Base-by-base conservation (phyloP, 2,113 vertebrate genomes). In the Pyrgilauda ruficollis region DNA sequence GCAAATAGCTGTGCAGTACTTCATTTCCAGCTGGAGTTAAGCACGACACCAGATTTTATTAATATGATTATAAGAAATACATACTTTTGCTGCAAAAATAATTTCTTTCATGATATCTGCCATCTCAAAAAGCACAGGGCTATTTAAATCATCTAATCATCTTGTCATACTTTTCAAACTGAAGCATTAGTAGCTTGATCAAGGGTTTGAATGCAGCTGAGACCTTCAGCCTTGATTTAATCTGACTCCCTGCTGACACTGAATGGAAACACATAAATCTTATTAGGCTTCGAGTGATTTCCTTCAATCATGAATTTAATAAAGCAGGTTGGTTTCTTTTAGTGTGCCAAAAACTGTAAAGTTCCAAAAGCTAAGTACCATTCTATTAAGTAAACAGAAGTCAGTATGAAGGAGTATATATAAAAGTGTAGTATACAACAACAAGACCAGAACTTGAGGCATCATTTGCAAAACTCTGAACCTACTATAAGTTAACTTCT, bases 171-270 rank as follows among this genome's bases (percentile, higher is more conserved):
- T 94, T 97, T 87, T 86, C 68, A 72, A 96, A 81, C 73, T 91
- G 87, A 95, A 95, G 44, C 77, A 66, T 95, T 85, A 61, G 58
- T 90, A 79, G 35, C 69, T 73, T 93, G 75, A 97, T 96, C 95
- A 96, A 97, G 95, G 24, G 49, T 89, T 88, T 49, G 30, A 84
- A 91, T 87, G 70, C 68, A 94, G 87, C 27, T 88, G 82, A 96
- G 90, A 97, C 66, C 63, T 96, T 97, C 95, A 96, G 35, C 59
- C 67, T 58, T 73, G 85, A 96, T 97, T 97, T 96, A 97, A 95
- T 95, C 79, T 93, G 83, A 92, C 62, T 95, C 78, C 80, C 84
- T 87, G 64, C 49, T 90, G 80, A 76, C 78, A 66, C 30, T 84
- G 80, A 93, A 77, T 94, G 46, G 83, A 92, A 97, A 95, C 62